These are phyloP conservation scores for Cheilosia soror DNA, from an alignment of 2,888 invertebrate species.

Conservation along the genomic window DNA sequence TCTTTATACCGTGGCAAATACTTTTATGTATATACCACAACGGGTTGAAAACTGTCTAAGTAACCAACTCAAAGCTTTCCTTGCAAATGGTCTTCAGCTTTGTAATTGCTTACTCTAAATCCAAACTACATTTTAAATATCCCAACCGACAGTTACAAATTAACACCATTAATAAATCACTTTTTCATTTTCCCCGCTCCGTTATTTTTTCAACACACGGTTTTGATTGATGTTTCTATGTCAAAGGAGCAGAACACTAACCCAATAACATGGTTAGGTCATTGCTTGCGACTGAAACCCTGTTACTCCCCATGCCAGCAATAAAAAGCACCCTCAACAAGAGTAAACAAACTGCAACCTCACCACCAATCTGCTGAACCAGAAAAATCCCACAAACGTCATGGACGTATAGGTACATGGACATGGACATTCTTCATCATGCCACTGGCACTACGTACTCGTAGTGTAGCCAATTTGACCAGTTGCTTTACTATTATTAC, in stretches of 20 bases:
- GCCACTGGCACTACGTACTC: too few relatives aligned
- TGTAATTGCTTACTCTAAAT: background rate
- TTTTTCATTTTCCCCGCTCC: background rate
- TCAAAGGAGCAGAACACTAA: conserved; percentile 8
- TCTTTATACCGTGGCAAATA: too few relatives aligned
- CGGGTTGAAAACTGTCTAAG: background rate
- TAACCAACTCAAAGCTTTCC: too few relatives aligned
- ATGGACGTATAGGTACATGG: background rate
- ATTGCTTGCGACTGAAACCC: background rate
- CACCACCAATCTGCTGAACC: background rate
- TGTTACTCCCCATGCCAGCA: background rate
- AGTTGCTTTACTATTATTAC: background rate
- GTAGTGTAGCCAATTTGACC: background rate
- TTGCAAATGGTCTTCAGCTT: background rate
- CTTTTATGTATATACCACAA: too few relatives aligned
- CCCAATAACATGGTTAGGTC: background rate
- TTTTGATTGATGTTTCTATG: conserved; percentile 29
- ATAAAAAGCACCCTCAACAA: background rate
- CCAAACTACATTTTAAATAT: background rate
- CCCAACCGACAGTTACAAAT: conserved; percentile 2
- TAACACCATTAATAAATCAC: conserved; percentile 5
- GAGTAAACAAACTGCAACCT: conserved; percentile 6
- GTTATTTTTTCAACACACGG: background rate
- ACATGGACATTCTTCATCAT: background rate
- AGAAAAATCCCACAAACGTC: background rate